Base-by-base conservation (phyloP, 1,140 invertebrate genomes). In the Berghia stephanieae region DNA sequence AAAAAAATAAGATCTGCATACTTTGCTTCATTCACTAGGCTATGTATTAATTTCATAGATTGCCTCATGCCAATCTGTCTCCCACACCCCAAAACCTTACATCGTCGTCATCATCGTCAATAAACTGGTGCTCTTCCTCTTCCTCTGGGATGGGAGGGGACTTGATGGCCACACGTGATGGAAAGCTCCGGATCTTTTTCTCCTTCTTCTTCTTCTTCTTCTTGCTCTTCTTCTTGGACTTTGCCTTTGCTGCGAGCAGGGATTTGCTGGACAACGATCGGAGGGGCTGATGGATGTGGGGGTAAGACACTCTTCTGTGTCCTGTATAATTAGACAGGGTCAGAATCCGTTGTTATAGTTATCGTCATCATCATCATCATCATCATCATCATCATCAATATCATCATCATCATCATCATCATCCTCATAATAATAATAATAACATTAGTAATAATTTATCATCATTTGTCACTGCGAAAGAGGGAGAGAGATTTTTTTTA, bases 121-220 rank as follows among this genome's bases (percentile, higher is more conserved):
- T 60, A 67, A 75, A 75, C 74, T 67, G 60, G 3, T 43, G n/a
- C 44, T 78, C 75, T 44, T 80, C 79, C 34, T 77, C 79, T 34
- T 82, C 83, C 72, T 85, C 85, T 21, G 81, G 81, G 63, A 86
- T 88, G 24, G 84, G 75, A 18, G 86, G 85, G 27, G 83, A 84
- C 63, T 86, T 76, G 18, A 83, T 46, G 8, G 86, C 86, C 1
- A 80, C 80, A 66, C 80, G 83, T 0, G 86, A 87, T 1, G 86
- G 86, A 55, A 82, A 87, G 72, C 83, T 85, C 34, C 82, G 81
- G 3, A 80, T 57, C 31, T 83, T 83, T 36, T 79, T 63, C 60
- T 83, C 82, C 73, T 84, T 83, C 74, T 79, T 81, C 42, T 81
- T 84, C 75, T 91, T 88, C 72, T 92, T 92, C 3, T 84, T 84